These are phyloP conservation scores for Falco concolor DNA, from an alignment of 2,797 vertebrate species.

Conservation along the genomic window DNA sequence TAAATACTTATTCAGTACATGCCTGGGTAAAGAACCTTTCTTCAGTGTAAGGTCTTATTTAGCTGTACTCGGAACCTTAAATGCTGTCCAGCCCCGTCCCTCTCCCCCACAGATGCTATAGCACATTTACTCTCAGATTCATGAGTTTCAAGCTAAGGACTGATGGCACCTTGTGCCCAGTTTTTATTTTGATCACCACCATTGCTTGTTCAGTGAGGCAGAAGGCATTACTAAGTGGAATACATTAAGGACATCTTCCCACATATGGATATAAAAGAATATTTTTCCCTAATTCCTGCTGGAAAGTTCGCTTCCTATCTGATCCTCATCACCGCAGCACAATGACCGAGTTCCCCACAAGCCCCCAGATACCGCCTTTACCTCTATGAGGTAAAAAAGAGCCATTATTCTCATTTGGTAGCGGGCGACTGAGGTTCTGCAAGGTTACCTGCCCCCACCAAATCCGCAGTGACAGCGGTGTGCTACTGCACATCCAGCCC, in stretches of 20 bases:
- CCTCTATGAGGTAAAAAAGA: not conserved
- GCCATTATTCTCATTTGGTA: not conserved
- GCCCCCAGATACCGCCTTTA: not conserved
- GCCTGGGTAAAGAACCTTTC: not conserved
- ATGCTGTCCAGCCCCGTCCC: not conserved
- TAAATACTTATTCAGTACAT: not conserved
- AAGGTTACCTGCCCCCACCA: not conserved
- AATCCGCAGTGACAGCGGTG: not conserved
- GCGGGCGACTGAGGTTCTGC: not conserved
- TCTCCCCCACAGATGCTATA: not conserved
- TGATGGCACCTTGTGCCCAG: not conserved
- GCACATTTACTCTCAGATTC: not conserved
- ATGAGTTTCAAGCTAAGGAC: not conserved
- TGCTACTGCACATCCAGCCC: not conserved
- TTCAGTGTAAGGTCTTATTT: not conserved
- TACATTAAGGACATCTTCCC: not conserved
- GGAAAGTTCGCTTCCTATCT: not conserved
- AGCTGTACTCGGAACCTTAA: not conserved
- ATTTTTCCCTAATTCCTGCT: not conserved
- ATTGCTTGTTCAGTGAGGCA: not conserved
- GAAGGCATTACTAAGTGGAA: not conserved
- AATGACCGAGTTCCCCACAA: not conserved
- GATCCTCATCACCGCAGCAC: not conserved
- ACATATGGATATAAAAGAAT: not conserved
- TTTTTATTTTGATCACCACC: not conserved